These are phyloP conservation scores for Tetrao urogallus DNA, from an alignment of 2,113 vertebrate species.

Conservation along the genomic window DNA sequence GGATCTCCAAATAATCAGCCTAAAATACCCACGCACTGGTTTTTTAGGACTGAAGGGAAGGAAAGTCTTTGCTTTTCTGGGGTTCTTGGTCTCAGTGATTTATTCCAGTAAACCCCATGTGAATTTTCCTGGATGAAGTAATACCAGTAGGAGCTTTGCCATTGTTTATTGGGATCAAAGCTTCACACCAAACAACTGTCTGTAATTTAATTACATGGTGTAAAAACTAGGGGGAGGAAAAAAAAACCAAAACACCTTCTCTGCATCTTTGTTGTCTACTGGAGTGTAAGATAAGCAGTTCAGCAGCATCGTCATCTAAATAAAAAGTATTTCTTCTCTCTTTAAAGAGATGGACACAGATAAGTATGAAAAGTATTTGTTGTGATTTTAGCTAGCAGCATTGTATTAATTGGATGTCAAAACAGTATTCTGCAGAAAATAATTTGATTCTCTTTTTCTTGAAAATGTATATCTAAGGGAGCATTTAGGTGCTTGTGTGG, in stretches of 20 bases:
- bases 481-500: background rate
- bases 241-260: background rate
- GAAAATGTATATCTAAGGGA: background rate
- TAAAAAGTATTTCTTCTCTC: background rate
- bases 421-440: background rate
- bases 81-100: background rate
- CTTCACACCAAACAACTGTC: background rate
- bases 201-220: background rate
- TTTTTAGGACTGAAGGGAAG: background rate
- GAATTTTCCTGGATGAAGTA: background rate
- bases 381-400: background rate
- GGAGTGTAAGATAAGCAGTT: background rate
- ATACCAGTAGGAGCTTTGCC: background rate
- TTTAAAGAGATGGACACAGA: background rate
- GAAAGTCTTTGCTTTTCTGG: background rate
- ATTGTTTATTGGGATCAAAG: background rate
- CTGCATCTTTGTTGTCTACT: background rate
- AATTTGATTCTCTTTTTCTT: background rate
- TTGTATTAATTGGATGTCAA: rapidly evolving
- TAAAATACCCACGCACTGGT: background rate
- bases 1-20: background rate
- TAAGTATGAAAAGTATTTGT: background rate
- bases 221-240: background rate
- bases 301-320: background rate
- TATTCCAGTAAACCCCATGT: background rate